phyloP scores from a whole-genome alignment of 2,797 vertebrate genomes.

The Lycodopsis pacificus region DNA sequence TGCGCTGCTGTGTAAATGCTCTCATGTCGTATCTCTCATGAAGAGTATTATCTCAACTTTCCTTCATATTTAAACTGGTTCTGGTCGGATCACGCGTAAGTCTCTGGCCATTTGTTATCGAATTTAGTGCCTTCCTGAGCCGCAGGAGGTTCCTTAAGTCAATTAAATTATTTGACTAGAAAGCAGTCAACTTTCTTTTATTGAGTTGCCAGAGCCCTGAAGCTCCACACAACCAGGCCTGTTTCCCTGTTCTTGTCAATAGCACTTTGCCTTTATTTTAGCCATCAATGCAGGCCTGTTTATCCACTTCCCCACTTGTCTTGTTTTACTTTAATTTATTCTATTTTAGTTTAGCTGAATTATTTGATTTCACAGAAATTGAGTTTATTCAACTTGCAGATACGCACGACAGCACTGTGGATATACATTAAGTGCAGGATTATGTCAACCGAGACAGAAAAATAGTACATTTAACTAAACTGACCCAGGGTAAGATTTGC shows the following conservation, averaged over 20 bases:
- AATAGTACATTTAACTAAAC: slow-evolving; percentile 16
- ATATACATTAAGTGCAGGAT: not conserved
- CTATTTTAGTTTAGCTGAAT: not conserved
- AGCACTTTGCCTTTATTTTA: slow-evolving; percentile 63
- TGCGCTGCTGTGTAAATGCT: slow-evolving; percentile 27
- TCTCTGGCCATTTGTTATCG: slow-evolving; percentile 73
- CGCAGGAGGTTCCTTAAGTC: slow-evolving; percentile 75
- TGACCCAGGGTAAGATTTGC: slow-evolving; percentile 9
- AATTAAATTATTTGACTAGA: slow-evolving; percentile 82
- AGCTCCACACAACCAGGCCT: slow-evolving; percentile 61
- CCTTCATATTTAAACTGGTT: slow-evolving; percentile 68
- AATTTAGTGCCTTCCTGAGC: slow-evolving; percentile 75
- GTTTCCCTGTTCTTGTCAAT: slow-evolving; percentile 72
- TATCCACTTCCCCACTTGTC: not conserved
- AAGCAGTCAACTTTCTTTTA: slow-evolving; percentile 82
- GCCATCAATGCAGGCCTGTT: slow-evolving; percentile 33
- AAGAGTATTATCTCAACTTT: slow-evolving; percentile 42
- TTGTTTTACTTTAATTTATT: not conserved
- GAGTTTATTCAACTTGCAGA: slow-evolving; percentile 11
- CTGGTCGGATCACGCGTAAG: slow-evolving; percentile 68
- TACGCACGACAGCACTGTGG: not conserved
- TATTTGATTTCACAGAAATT: not conserved
- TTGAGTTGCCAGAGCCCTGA: slow-evolving; percentile 76
- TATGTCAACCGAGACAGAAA: slow-evolving; percentile 7
- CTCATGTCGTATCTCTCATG: slow-evolving; percentile 32